A percentile compares a stretch with the other conserved stretches of the same genome.
These are phyloP conservation scores for Toxonevra muliebris DNA, from an alignment of 2,888 invertebrate genomes.

Conservation along the genomic window DNA sequence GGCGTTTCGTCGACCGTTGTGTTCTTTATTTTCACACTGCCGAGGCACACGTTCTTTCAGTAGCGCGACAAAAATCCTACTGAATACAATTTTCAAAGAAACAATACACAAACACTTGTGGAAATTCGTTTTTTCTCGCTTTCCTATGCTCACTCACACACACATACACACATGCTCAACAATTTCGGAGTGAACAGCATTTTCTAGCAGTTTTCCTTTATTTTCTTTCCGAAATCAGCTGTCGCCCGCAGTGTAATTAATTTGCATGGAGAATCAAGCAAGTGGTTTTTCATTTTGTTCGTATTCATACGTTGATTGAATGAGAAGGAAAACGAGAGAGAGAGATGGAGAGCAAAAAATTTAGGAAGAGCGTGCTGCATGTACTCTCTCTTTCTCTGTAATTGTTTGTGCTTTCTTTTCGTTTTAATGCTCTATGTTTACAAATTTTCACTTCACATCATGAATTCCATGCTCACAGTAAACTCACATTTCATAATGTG, in stretches of 20 bases:
- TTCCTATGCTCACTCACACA: too few species aligned
- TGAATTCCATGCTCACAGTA: too few species aligned
- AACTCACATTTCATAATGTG: too few species aligned
- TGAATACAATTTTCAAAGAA: conserved; percentile 2
- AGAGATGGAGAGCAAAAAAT: background rate
- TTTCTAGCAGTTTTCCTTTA: conserved; percentile 26
- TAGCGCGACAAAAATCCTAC: conserved; percentile 30
- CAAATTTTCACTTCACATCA: too few species aligned
- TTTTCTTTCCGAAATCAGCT: conserved; percentile 24
- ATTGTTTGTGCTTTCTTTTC: too few species aligned
- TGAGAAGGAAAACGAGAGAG: background rate
- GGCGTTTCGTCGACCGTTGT: background rate
- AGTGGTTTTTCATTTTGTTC: conserved; percentile 22
- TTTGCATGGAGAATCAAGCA: conserved; percentile 27
- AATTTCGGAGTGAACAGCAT: conserved; percentile 21
- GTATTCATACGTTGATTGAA: background rate
- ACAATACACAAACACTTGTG: conserved; percentile 26
- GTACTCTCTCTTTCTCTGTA: background rate
- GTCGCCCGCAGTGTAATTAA: conserved; percentile 1
- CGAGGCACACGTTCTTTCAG: conserved; percentile 22
- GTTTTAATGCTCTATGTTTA: too few species aligned
- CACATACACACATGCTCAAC: conserved; percentile 9
- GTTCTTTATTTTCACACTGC: background rate
- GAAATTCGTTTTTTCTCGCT: background rate
- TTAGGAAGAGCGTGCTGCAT: background rate